Evolutionary conservation across 1,140 invertebrate species (phyloP).

Genomic region (Phenacoccus solenopsis): DNA sequence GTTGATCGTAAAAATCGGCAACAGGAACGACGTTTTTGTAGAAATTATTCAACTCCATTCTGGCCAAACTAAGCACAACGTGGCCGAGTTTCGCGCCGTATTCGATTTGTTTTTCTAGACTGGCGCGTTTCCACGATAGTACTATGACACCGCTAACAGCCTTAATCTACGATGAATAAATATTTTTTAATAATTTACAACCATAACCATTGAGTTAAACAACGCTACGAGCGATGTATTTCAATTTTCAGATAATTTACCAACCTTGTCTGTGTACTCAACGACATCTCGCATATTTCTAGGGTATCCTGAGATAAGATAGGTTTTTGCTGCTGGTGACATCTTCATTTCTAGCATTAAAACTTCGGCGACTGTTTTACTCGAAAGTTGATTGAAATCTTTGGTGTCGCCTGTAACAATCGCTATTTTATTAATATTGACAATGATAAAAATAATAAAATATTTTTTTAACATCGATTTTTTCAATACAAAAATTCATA

Average conservation of each 20-base stretch:
- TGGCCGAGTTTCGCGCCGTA: conserved; percentile 77
- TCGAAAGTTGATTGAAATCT: conserved; percentile 67
- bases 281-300: conserved; percentile 80
- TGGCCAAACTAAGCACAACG: conserved; percentile 66
- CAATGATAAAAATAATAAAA: too few relatives aligned
- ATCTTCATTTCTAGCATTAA: conserved; percentile 90
- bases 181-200: too few relatives aligned
- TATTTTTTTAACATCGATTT: too few relatives aligned
- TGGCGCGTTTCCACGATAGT: conserved; percentile 69
- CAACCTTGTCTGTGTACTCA: conserved; percentile 79
- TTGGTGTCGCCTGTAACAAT: conserved; percentile 48
- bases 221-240: too few relatives aligned
- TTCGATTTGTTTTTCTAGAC: conserved; percentile 74
- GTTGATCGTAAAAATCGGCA: conserved; percentile 77
- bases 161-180: conserved; percentile 51
- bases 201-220: too few relatives aligned
- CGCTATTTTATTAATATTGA: too few relatives aligned
- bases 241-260: conserved; percentile 24
- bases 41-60: conserved; percentile 79
- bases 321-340: conserved; percentile 75
- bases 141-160: conserved; percentile 71
- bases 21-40: conserved; percentile 78
- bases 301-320: conserved; percentile 91
- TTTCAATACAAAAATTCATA: too few relatives aligned
- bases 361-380: conserved; percentile 73